Conservation (phyloP, 2,888 invertebrate genomes). For the Xylocampa areola region DNA sequence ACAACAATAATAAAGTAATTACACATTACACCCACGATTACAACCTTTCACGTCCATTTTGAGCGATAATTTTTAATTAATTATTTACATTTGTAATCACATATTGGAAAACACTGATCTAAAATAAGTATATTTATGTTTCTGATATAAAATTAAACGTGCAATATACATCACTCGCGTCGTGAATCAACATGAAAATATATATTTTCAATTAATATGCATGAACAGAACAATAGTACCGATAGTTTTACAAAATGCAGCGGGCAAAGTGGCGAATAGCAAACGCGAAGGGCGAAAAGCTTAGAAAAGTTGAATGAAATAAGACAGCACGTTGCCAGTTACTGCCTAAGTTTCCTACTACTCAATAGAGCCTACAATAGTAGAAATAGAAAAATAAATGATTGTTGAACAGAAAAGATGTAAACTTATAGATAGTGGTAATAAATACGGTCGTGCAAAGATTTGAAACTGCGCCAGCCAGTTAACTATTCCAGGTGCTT, state of each 20-base stretch:
- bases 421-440: too few relatives aligned
- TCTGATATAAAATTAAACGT: conserved; percentile 59
- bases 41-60: conserved; percentile 82
- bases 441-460: too few relatives aligned
- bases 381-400: conserved; percentile 92
- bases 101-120: conserved; percentile 69
- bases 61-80: conserved; percentile 76
- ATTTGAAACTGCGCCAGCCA: too few relatives aligned
- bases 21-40: conserved; percentile 78
- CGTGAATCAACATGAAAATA: conserved; percentile 53
- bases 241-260: conserved; percentile 43
- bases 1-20: conserved; percentile 66
- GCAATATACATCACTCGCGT: conserved; percentile 70
- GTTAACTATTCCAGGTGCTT: too few relatives aligned
- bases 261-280: conserved; percentile 59
- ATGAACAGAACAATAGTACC: conserved; percentile 37
- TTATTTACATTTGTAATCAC: conserved; percentile 84
- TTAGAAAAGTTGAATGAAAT: conserved; percentile 60
- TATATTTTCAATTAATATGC: conserved; percentile 41
- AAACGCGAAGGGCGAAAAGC: conserved; percentile 64
- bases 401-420: too few relatives aligned
- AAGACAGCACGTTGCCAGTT: conserved; percentile 37
- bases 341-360: conserved; percentile 93
- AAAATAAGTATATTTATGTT: conserved; percentile 55
- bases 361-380: conserved; percentile 96